Evolutionary conservation across 2,113 vertebrate genomes (phyloP).

Genomic region (Leptobrachium ailaonicum): DNA sequence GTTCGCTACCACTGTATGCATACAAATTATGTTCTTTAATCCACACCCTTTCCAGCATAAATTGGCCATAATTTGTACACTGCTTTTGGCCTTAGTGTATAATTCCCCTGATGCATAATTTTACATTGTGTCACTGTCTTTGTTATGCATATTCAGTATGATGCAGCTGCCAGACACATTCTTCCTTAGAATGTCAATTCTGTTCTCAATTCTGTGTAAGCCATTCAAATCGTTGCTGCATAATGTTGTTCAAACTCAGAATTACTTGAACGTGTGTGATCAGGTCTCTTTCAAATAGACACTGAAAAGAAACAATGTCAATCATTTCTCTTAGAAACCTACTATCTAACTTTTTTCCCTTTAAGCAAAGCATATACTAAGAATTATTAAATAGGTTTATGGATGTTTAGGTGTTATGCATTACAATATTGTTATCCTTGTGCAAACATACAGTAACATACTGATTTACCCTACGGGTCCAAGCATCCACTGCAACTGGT

Average conservation of each 20-base stretch:
- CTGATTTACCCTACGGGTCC: too few relatives aligned
- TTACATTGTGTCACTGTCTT: constrained; percentile 45
- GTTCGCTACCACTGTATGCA: constrained; percentile 34
- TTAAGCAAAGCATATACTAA: not conserved
- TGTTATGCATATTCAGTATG: constrained; percentile 43
- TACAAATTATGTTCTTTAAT: constrained; percentile 36
- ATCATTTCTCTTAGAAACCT: too few relatives aligned
- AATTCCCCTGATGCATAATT: constrained; percentile 44
- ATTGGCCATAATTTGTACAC: constrained; percentile 45
- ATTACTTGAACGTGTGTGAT: not conserved
- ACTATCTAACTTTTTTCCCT: not conserved
- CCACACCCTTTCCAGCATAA: constrained; percentile 19
- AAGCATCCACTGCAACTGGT: too few relatives aligned
- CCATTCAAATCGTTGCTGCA: not conserved
- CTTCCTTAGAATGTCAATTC: constrained; percentile 35
- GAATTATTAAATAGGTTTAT: not conserved
- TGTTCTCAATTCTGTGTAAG: constrained; percentile 14
- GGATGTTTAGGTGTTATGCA: too few relatives aligned
- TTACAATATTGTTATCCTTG: too few relatives aligned
- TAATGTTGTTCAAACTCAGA: constrained; percentile 2
- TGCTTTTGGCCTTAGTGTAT: constrained; percentile 42
- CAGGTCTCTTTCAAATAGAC: not conserved
- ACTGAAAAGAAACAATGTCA: not conserved
- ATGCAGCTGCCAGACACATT: constrained; percentile 45
- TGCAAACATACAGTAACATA: too few relatives aligned